Percentiles rank a stretch among this genome's conserved stretches.
Evolutionary conservation across 2,797 vertebrate genomes (phyloP).

Genomic region (Acridotheres tristis): DNA sequence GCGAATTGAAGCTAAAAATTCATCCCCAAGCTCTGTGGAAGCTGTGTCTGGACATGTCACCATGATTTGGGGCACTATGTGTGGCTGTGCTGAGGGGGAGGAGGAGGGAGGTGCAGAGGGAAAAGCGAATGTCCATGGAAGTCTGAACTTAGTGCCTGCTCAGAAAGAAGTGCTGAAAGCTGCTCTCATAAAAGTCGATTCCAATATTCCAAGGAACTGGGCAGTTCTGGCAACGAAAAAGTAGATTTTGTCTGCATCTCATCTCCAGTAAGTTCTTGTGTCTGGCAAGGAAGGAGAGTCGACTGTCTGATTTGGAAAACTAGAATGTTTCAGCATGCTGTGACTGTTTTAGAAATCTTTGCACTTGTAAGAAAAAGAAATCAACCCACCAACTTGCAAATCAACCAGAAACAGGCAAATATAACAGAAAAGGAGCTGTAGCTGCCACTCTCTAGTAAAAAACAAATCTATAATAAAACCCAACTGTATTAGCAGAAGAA

Average conservation of each 20-base stretch:
- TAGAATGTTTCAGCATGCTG: neutral
- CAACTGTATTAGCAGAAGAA: neutral
- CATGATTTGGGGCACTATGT: neutral
- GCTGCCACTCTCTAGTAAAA: neutral
- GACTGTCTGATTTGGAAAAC: neutral
- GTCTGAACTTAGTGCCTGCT: neutral
- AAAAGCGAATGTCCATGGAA: fast-evolving
- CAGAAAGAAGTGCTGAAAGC: neutral
- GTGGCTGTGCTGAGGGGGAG: neutral
- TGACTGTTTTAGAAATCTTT: neutral
- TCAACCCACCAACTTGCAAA: neutral
- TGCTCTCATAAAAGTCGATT: neutral
- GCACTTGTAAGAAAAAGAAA: neutral
- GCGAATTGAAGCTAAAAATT: neutral
- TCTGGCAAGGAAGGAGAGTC: neutral
- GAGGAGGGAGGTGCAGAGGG: neutral
- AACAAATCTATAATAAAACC: neutral
- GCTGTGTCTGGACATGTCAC: fast-evolving
- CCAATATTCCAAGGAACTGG: neutral
- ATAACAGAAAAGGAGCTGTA: neutral
- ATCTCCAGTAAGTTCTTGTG: neutral
- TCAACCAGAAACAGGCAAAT: neutral
- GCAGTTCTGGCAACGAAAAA: neutral
- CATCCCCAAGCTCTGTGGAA: fast-evolving
- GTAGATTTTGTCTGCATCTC: neutral